A percentile compares a stretch with the other conserved stretches of the same genome.
These are phyloP conservation scores for Anolis sagrei DNA, from an alignment of 2,113 vertebrate genomes.

Conservation along the genomic window DNA sequence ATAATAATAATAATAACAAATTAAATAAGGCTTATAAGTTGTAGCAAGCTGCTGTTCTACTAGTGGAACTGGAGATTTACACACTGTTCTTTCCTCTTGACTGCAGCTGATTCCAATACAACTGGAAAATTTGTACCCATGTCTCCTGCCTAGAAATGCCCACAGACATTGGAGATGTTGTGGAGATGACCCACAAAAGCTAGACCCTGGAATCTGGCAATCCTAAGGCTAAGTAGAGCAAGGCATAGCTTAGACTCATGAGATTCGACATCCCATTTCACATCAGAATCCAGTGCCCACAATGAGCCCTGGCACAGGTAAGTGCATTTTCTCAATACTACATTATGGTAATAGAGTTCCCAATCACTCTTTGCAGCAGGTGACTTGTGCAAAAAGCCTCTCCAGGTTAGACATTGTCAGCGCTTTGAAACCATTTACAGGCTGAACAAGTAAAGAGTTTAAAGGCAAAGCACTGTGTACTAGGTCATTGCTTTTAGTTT, in stretches of 20 bases:
- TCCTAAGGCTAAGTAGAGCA: too few relatives aligned
- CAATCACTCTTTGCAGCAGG: background rate
- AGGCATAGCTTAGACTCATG: background rate
- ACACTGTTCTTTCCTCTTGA: too few relatives aligned
- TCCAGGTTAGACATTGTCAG: background rate
- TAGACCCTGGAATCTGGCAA: too few relatives aligned
- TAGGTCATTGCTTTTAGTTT: slow-evolving; percentile 40
- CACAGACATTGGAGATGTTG: too few relatives aligned
- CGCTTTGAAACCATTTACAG: background rate
- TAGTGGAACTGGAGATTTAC: too few relatives aligned
- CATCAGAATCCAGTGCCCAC: background rate
- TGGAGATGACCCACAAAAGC: too few relatives aligned
- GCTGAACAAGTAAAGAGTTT: background rate
- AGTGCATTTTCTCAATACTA: background rate
- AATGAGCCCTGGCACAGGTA: background rate
- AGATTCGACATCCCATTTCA: background rate
- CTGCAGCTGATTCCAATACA: too few relatives aligned
- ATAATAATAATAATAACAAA: too few relatives aligned
- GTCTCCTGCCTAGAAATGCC: too few relatives aligned
- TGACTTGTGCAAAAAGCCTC: background rate
- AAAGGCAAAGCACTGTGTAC: background rate
- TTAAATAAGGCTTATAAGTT: too few relatives aligned
- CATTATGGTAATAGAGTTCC: background rate
- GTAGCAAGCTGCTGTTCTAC: too few relatives aligned
- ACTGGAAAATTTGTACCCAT: too few relatives aligned